Conservation (phyloP, 2,113 vertebrate genomes). For the Silurus meridionalis region DNA sequence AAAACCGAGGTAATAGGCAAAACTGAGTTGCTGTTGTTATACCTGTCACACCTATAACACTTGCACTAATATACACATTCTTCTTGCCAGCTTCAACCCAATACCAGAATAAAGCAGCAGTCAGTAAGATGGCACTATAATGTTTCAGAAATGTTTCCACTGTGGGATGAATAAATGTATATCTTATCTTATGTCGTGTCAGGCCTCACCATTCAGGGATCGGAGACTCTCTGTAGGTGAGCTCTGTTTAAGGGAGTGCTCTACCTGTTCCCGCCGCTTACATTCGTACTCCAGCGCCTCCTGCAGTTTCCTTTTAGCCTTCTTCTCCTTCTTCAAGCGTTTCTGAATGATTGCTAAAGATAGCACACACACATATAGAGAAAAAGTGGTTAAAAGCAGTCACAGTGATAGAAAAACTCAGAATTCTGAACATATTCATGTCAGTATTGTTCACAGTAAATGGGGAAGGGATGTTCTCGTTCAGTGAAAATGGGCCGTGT, state of each 20-base stretch:
- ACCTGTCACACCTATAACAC: conserved; percentile 19
- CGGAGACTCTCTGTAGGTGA: conserved; percentile 93
- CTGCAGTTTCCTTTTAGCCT: conserved; percentile 99
- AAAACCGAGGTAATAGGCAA: conserved; percentile 15
- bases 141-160: no score
- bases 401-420: not conserved
- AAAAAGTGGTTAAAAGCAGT: not conserved
- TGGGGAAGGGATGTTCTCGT: not conserved
- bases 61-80: not conserved
- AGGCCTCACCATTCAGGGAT: conserved; percentile 89
- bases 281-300: conserved; percentile 98
- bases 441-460: conserved; percentile 33
- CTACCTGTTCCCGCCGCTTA: conserved; percentile 93
- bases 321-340: conserved; percentile 99
- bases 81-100: not conserved
- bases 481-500: conserved; percentile 52
- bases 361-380: conserved; percentile 18
- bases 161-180: no score
- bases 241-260: conserved; percentile 93
- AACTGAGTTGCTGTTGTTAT: conserved; percentile 8
- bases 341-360: conserved; percentile 94
- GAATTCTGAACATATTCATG: conserved; percentile 21
- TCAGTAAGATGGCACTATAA: not conserved
- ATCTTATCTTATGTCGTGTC: no score
- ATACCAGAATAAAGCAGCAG: not conserved